phyloP scores from a whole-genome alignment of 53 echinoderm and acorn worm genomes.

The Holothuria leucospilota region DNA sequence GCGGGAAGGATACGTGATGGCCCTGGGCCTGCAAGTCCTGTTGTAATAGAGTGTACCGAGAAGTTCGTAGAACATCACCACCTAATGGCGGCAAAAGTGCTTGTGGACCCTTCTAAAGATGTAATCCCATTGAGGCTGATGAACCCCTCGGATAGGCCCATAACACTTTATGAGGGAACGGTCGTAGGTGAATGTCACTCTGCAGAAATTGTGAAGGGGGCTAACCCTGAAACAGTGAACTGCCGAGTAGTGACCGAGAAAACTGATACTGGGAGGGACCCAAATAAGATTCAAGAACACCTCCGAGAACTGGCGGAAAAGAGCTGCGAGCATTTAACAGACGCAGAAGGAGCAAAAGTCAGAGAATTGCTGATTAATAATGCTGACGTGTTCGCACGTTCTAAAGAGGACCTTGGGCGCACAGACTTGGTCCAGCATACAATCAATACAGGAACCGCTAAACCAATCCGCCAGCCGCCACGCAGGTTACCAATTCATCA shows the following conservation, averaged over 20 bases:
- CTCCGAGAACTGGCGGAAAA: too few relatives aligned
- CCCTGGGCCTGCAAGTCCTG: neutral
- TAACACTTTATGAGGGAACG: slow-evolving; percentile 1
- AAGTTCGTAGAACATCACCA: slow-evolving; percentile 17
- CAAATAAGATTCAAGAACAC: too few relatives aligned
- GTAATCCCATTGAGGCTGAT: slow-evolving; percentile 16
- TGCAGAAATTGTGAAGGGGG: too few relatives aligned
- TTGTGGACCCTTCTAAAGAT: too few relatives aligned
- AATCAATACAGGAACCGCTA: slow-evolving; percentile 63
- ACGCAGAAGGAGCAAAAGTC: slow-evolving; percentile 9
- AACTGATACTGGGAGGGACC: too few relatives aligned
- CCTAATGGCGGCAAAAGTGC: too few relatives aligned
- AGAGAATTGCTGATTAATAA: slow-evolving; percentile 4
- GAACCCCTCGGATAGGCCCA: neutral
- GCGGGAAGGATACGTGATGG: slow-evolving; percentile 1
- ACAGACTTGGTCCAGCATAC: slow-evolving; percentile 62
- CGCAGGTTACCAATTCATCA: slow-evolving; percentile 47
- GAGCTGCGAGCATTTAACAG: too few relatives aligned
- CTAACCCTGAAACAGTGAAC: too few relatives aligned
- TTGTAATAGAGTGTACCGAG: neutral
- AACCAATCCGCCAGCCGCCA: too few relatives aligned
- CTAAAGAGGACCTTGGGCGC: slow-evolving; percentile 48
- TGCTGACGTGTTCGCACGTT: slow-evolving; percentile 58
- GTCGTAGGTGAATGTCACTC: slow-evolving; percentile 19
- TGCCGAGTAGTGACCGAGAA: too few relatives aligned